Conservation (phyloP, 2,888 invertebrate species). For the Megamerina dolium region DNA sequence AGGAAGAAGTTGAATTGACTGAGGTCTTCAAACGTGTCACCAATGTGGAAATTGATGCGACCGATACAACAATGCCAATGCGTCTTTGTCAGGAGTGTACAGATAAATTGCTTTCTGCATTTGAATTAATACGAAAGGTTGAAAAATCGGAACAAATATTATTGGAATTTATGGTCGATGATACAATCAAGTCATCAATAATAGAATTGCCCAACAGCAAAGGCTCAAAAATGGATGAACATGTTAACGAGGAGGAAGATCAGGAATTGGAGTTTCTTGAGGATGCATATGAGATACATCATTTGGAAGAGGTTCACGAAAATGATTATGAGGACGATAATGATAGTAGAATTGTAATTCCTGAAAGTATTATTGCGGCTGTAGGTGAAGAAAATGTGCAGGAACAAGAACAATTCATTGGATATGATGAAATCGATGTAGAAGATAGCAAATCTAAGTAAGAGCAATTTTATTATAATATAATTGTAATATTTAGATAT, state of each 20-base stretch:
- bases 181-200: no score
- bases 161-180: no score
- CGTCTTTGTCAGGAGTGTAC: slow-evolving; percentile 36
- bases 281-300: slow-evolving; percentile 6
- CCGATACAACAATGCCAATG: background rate
- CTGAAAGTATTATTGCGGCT: slow-evolving; percentile 9
- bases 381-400: slow-evolving; percentile 4
- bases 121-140: slow-evolving; percentile 35
- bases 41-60: slow-evolving; percentile 33
- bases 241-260: slow-evolving; percentile 1
- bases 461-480: no score
- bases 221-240: no score
- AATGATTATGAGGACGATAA: slow-evolving; percentile 10
- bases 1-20: slow-evolving; percentile 27
- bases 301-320: slow-evolving; percentile 11
- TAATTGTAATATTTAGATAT: no score
- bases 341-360: slow-evolving; percentile 12
- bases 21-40: slow-evolving; percentile 30
- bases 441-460: no score
- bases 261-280: slow-evolving; percentile 11
- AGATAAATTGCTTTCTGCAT: slow-evolving; percentile 33
- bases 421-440: no score
- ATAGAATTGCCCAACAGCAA: no score
- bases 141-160: slow-evolving; percentile 32
- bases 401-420: no score